Evolutionary conservation across 2,888 invertebrate genomes (phyloP).

Genomic region (Ischnus inquisitorius): DNA sequence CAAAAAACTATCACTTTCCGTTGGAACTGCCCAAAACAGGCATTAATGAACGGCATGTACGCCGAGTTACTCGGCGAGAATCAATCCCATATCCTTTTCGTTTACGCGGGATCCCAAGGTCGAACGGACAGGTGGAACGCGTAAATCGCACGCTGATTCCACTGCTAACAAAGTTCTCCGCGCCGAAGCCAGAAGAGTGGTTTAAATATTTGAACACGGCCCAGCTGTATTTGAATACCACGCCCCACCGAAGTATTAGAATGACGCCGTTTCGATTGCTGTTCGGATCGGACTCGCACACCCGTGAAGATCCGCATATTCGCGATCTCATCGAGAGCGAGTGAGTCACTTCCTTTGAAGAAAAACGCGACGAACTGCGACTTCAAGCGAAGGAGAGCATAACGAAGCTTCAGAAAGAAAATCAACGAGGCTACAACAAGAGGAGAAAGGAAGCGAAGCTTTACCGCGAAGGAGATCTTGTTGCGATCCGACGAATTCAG

Average conservation of each 20-base stretch:
- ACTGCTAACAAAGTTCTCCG: conserved; percentile 78
- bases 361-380: conserved; percentile 62
- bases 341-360: conserved; percentile 53
- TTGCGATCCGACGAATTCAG: conserved; percentile 55
- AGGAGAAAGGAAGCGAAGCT: conserved; percentile 42
- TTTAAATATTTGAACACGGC: conserved; percentile 72
- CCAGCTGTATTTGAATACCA: conserved; percentile 76
- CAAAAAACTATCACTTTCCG: too few relatives aligned
- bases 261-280: conserved; percentile 63
- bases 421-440: conserved; percentile 60
- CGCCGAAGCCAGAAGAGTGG: conserved; percentile 77
- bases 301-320: conserved; percentile 56
- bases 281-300: conserved; percentile 48
- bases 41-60: too few relatives aligned
- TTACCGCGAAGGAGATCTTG: conserved; percentile 50
- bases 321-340: conserved; percentile 68
- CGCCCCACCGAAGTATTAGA: conserved; percentile 72
- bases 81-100: too few relatives aligned
- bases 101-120: conserved; percentile 80
- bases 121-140: conserved; percentile 81
- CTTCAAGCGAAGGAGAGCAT: conserved; percentile 47
- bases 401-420: conserved; percentile 52
- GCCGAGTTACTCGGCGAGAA: too few relatives aligned
- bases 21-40: too few relatives aligned
- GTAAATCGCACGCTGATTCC: conserved; percentile 78